Evolutionary conservation across 2,113 vertebrate genomes (phyloP), one percentile per base, ranked within the genome.

Genomic region (Embiotoca jacksoni): DNA sequence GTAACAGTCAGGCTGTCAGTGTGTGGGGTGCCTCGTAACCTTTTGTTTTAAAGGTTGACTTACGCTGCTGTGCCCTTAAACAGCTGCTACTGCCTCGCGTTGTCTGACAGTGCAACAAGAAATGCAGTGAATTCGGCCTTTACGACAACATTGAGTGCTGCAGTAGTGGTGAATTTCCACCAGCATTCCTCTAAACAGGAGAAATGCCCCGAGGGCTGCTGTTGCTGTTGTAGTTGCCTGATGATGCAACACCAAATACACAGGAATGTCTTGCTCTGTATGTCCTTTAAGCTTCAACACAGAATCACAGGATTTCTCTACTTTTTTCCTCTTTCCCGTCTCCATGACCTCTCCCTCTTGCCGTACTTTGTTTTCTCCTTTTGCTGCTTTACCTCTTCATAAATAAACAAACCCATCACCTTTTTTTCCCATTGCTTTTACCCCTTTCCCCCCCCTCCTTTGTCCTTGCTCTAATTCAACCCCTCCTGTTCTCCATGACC

Each of bases 241-340:
- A 31, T 71, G 75, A 77, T 23, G 66, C 70, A 30, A 72, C 62
- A 36, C 75, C 35, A 59, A 62, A 77, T 35, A 49, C 41, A 33
- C 58, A 41, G 32, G 11, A 56, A 31, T 67, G 64, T 62, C 79
- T 84, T 77, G 63, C 76, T 81, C 69, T 58, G 6, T 41, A 6
- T 69, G 75, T 78, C 54, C 39, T 83, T 52, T 3, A 47, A 46
- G 14, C 37, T 68, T 4, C 70, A 53, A 66, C 47, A 66, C 44
- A 58, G 4, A 86, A 74, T 92, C 67, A 90, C 74, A 65, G 56
- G 80, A 15, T 75, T 62, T 32, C 73, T 82, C 70, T 80, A 32
- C 57, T 81, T 81, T 80, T 81, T 65, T 60, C 37, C 47, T 44
- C 54, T 70, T 72, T 71, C 78, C 81, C 53, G 65, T 44, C 57